Evolutionary conservation across 1,140 invertebrate species (phyloP).

Genomic region (Popillia japonica): DNA sequence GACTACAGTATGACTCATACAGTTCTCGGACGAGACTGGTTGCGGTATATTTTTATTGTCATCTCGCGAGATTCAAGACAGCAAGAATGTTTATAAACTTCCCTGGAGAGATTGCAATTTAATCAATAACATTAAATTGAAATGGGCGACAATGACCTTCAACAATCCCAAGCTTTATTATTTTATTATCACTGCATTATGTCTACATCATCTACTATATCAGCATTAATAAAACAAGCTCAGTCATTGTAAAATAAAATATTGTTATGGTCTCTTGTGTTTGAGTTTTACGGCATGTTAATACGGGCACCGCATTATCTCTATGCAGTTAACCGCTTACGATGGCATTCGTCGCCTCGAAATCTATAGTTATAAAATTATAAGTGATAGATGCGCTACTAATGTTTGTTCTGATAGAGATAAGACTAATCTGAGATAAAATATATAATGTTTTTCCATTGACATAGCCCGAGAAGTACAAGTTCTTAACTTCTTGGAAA

Average conservation of each 20-base stretch:
- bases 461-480: neutral
- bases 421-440: neutral
- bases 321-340: neutral
- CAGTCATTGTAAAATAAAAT: neutral
- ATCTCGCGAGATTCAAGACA: neutral
- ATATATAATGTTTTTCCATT: neutral
- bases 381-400: neutral
- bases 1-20: neutral
- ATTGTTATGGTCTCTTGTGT: neutral
- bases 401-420: neutral
- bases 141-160: conserved; percentile 23
- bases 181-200: neutral
- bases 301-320: neutral
- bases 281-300: neutral
- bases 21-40: neutral
- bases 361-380: neutral
- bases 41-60: neutral
- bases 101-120: neutral
- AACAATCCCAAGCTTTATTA: conserved; percentile 17
- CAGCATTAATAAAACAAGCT: neutral
- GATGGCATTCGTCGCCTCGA: neutral
- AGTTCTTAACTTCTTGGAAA: neutral
- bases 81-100: conserved; percentile 17
- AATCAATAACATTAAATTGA: conserved; percentile 17
- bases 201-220: neutral